Base-by-base conservation (phyloP, 1,140 invertebrate species). In the Atta texana region DNA sequence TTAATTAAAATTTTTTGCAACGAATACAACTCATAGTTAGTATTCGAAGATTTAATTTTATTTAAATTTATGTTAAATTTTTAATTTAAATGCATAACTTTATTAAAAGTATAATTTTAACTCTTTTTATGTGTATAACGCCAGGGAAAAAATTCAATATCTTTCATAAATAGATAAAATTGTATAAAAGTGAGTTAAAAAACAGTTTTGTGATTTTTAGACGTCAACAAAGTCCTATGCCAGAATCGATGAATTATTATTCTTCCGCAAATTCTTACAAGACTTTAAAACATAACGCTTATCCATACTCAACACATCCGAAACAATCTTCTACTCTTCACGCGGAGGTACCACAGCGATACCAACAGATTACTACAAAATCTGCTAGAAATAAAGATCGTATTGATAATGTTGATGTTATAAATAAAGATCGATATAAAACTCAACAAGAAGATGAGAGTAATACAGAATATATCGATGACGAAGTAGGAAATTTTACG, bases 241-340 rank as follows among this genome's bases (percentile, higher is more conserved):
- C 78, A 21, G 92, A 92, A 34, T 31, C 78, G 16, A 28, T 78
- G 31, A 88, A 6, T 77, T 92, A 89, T 80, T 88, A 88, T 84
- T 76, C 87, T 21, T 68, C 71, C 18, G 31, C 71, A 61, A 88
- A 89, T 77, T 55, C 91, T 61, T 89, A 86, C 59, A 92, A 89
- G 59, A 80, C 71, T 34, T 39, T 34, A 49, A 90, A 86, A 57
- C 53, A 78, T 34, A 69, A 92, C 28, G 34, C n/a, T n/a, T 86
- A 63, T 66, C 64, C 88, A 21, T 80, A n/a, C 28, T 64, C 75
- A 24, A 72, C 53, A 18, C 72, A 89, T 61, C 44, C 66, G 0
- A 92, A 89, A 82, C 81, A 88, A 69, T 18, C 64, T 0, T 66
- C 72, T 16, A 4, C 24, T 53, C 76, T 84, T 64, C 44, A 57